phyloP scores from a whole-genome alignment of 2,888 invertebrate genomes.

The Caenorhabditis zanzibari region DNA sequence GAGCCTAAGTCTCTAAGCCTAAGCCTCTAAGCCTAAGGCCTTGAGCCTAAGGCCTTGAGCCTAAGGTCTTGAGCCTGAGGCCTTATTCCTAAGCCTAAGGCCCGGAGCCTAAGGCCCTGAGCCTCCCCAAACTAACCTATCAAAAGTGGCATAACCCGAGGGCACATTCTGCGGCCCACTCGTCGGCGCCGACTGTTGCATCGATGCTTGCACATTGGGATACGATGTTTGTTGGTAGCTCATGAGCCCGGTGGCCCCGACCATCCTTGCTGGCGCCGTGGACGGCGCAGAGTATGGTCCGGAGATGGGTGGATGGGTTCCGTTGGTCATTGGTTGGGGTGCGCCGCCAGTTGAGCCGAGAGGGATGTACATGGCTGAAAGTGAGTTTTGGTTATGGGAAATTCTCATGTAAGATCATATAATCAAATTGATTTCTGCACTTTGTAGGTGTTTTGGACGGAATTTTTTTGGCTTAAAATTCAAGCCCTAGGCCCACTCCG shows the following conservation, averaged over 20 bases:
- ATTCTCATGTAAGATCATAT: too few species aligned
- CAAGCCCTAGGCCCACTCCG: too few species aligned
- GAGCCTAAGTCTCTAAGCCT: too few species aligned
- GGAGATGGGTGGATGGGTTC: slow-evolving; percentile 11
- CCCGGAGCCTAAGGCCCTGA: too few species aligned
- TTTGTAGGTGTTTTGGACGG: too few species aligned
- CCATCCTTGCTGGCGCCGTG: slow-evolving; percentile 60
- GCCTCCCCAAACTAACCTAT: slow-evolving; percentile 42
- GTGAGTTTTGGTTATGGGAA: background rate
- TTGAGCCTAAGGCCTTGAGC: too few species aligned
- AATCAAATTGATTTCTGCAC: too few species aligned
- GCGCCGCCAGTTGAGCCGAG: slow-evolving; percentile 23
- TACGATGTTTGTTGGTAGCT: slow-evolving; percentile 65
- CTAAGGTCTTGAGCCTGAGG: too few species aligned
- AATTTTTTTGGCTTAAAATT: too few species aligned
- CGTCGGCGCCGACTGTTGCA: slow-evolving; percentile 25
- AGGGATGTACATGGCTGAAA: slow-evolving; percentile 56
- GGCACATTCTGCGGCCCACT: slow-evolving; percentile 20
- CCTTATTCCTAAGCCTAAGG: too few species aligned
- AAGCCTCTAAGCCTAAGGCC: too few species aligned
- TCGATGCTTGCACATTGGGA: slow-evolving; percentile 44
- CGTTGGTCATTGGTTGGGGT: slow-evolving; percentile 50
- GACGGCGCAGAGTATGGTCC: slow-evolving; percentile 44
- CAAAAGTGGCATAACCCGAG: slow-evolving; percentile 61
- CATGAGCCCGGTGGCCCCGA: slow-evolving; percentile 66